Evolutionary conservation across 2,797 vertebrate genomes (phyloP), one percentile per base, ranked within the genome.

Genomic region (Mastacembelus armatus): DNA sequence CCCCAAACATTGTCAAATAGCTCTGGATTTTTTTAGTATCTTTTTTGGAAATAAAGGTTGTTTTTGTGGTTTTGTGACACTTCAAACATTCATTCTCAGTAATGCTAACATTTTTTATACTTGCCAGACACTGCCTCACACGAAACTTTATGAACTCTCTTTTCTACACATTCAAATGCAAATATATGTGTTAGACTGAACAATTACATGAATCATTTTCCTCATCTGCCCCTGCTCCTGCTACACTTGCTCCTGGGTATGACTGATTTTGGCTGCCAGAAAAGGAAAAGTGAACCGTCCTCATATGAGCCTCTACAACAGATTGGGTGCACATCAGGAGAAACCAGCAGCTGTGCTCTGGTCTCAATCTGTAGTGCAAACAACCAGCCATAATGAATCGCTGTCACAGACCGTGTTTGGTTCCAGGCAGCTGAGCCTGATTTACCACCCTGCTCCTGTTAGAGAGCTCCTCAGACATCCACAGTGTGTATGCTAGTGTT

Each of bases 281-380:
- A 72, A 69, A 69, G 82, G 72, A 21, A 10, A 73, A 74, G 66
- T 80, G 65, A 77, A 59, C 57, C 62, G 35, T 83, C 49, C 47
- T 60, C 70, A 74, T 51, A 63, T 12, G 48, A 73, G 65, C 64
- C 40, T 71, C 70, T 76, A 70, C 49, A 39, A 60, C 15, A 66
- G 71, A 83, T 47, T 30, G 15, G 59, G 55, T 81, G 79, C 58
- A 57, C 67, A 49, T 59, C 27, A 58, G 42, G 56, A 81, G 59
- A 85, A 68, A 76, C 68, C 62, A 77, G 66, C 83, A 89, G 80
- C 80, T 87, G 81, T 61, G 78, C 72, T 70, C 69, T 33, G 67
- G 44, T 71, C 58, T 79, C 69, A 73, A 77, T 82, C 80, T 85
- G 75, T 38, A 77, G 56, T 73, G 72, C 71, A 70, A 85, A 82